These are phyloP conservation scores for Heliangelus exortis DNA, from an alignment of 2,797 vertebrate genomes.

Conservation along the genomic window DNA sequence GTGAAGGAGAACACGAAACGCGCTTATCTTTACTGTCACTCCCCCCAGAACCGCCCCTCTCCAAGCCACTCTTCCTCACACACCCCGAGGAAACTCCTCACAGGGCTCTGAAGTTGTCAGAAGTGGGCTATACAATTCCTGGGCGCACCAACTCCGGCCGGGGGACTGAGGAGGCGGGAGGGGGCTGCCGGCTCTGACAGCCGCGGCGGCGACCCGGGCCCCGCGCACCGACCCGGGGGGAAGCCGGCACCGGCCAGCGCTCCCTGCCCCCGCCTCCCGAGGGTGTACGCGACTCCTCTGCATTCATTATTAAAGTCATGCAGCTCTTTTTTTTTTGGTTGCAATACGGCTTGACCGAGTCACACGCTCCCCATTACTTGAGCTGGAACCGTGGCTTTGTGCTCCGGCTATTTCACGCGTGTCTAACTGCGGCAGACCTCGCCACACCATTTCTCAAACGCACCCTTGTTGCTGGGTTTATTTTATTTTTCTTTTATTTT, in stretches of 20 bases:
- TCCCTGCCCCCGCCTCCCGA: neutral
- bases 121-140: fast-evolving
- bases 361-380: neutral
- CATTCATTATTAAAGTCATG: constrained; percentile 18
- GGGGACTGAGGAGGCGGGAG: no score
- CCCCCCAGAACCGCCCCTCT: neutral
- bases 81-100: neutral
- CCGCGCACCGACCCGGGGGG: neutral
- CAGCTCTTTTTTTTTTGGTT: neutral
- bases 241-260: neutral
- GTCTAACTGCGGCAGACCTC: neutral
- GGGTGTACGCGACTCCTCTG: neutral
- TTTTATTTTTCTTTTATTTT: no score
- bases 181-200: neutral
- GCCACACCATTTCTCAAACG: neutral
- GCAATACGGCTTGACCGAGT: neutral
- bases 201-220: neutral
- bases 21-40: neutral
- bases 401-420: neutral
- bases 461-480: neutral
- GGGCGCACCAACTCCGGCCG: fast-evolving
- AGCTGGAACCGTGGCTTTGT: neutral
- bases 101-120: neutral
- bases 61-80: neutral
- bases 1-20: neutral